A percentile compares a stretch with the other conserved stretches of the same genome.
phyloP scores from a whole-genome alignment of 2,888 invertebrate genomes.

The Flexamia atlantica region DNA sequence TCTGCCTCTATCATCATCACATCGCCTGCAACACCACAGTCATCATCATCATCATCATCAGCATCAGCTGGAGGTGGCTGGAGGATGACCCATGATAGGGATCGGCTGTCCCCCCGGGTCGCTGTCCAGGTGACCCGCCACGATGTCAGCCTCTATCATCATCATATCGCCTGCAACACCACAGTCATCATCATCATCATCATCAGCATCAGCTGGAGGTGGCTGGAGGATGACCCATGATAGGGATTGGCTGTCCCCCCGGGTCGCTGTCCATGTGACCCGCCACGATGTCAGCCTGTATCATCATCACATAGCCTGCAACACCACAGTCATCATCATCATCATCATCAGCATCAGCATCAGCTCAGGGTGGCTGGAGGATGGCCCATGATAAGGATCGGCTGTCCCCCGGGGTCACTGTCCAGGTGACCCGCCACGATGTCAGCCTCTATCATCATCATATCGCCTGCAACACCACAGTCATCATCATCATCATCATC shows the following conservation, averaged over 20 bases:
- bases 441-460: slow-evolving; percentile 93
- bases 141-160: slow-evolving; percentile 94
- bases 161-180: slow-evolving; percentile 74
- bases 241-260: slow-evolving; percentile 78
- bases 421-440: slow-evolving; percentile 82
- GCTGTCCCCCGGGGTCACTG: slow-evolving; percentile 75
- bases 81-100: slow-evolving; percentile 95
- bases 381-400: slow-evolving; percentile 91
- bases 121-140: slow-evolving; percentile 80
- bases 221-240: slow-evolving; percentile 93
- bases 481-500: no score
- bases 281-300: slow-evolving; percentile 91
- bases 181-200: slow-evolving; percentile 85
- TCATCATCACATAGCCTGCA: slow-evolving; percentile 80
- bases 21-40: slow-evolving; percentile 73
- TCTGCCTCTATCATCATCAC: slow-evolving; percentile 93
- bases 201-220: no score
- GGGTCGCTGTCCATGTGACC: slow-evolving; percentile 78
- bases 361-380: slow-evolving; percentile 84
- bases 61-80: no score
- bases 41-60: slow-evolving; percentile 83
- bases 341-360: no score
- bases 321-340: no score
- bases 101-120: slow-evolving; percentile 75
- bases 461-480: slow-evolving; percentile 64